These are phyloP conservation scores for Dynastes grantii DNA, from an alignment of 2,888 invertebrate genomes.

Conservation along the genomic window DNA sequence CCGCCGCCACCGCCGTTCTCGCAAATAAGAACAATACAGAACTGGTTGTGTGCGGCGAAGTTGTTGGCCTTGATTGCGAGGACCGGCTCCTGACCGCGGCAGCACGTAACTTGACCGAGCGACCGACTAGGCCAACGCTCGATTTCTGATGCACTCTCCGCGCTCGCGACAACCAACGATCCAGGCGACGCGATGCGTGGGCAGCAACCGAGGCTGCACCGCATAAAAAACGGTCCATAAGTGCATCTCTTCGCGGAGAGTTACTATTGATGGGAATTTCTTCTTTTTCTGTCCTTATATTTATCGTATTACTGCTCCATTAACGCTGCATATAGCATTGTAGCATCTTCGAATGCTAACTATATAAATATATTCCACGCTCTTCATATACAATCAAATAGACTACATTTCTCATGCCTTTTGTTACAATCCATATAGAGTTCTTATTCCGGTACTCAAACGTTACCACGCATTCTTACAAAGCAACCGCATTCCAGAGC, in stretches of 20 bases:
- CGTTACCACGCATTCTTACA: neutral
- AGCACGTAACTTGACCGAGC: slow-evolving; percentile 53
- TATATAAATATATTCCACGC: neutral
- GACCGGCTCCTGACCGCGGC: slow-evolving; percentile 51
- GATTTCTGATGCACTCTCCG: slow-evolving; percentile 36
- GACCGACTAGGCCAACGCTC: slow-evolving; percentile 54
- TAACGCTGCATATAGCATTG: no score
- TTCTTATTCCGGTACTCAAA: neutral
- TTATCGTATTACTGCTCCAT: no score
- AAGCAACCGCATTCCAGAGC: neutral
- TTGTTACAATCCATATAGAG: neutral
- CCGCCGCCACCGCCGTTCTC: slow-evolving; percentile 30
- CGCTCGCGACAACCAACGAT: neutral
- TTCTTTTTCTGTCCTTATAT: no score
- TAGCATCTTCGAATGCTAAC: no score
- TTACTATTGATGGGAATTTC: neutral
- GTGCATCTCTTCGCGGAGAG: neutral
- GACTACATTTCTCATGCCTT: neutral
- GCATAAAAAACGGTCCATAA: slow-evolving; percentile 1
- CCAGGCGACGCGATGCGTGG: slow-evolving; percentile 6
- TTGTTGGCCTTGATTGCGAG: slow-evolving; percentile 57
- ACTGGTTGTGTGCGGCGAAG: slow-evolving; percentile 55
- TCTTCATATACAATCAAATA: neutral
- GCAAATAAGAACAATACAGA: slow-evolving; percentile 57
- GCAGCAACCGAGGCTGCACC: slow-evolving; percentile 1